These are phyloP conservation scores for Lacanobia oleracea DNA, from an alignment of 2,888 invertebrate genomes.

Conservation along the genomic window DNA sequence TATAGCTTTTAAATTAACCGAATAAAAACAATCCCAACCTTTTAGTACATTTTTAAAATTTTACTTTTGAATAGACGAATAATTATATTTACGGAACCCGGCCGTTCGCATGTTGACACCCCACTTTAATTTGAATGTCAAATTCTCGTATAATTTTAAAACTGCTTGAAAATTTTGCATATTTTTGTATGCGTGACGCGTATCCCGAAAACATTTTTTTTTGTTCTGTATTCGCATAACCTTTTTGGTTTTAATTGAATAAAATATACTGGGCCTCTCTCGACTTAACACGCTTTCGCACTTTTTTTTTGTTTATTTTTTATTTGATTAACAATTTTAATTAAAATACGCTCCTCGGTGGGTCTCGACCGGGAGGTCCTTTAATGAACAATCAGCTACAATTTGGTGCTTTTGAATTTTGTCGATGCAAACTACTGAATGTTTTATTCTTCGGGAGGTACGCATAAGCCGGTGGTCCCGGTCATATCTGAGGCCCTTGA, in stretches of 20 bases:
- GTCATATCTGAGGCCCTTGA: too few relatives aligned
- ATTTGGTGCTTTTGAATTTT: conserved; percentile 15
- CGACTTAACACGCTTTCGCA: conserved; percentile 53
- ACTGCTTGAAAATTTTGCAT: conserved; percentile 74
- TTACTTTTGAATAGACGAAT: conserved; percentile 73
- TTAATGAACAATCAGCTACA: conserved; percentile 6
- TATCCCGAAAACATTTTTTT: conserved; percentile 60
- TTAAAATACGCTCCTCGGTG: conserved; percentile 49
- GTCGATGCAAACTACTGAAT: too few relatives aligned
- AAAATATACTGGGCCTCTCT: conserved; percentile 59
- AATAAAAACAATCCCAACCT: conserved; percentile 13
- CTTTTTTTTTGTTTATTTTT: conserved; percentile 48
- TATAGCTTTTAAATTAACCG: not conserved
- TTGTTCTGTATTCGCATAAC: conserved; percentile 50
- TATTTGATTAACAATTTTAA: conserved; percentile 35
- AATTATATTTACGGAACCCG: conserved; percentile 75
- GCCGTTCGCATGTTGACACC: conserved; percentile 70
- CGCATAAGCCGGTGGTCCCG: too few relatives aligned
- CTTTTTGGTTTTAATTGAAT: conserved; percentile 65
- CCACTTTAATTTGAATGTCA: conserved; percentile 76
- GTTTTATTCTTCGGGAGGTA: too few relatives aligned
- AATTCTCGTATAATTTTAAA: conserved; percentile 76
- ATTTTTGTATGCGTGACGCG: conserved; percentile 71
- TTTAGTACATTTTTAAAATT: conserved; percentile 54
- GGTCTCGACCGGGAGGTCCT: conserved; percentile 46